Conservation (phyloP, 2,797 vertebrate genomes). For the Coregonus ussuriensis region DNA sequence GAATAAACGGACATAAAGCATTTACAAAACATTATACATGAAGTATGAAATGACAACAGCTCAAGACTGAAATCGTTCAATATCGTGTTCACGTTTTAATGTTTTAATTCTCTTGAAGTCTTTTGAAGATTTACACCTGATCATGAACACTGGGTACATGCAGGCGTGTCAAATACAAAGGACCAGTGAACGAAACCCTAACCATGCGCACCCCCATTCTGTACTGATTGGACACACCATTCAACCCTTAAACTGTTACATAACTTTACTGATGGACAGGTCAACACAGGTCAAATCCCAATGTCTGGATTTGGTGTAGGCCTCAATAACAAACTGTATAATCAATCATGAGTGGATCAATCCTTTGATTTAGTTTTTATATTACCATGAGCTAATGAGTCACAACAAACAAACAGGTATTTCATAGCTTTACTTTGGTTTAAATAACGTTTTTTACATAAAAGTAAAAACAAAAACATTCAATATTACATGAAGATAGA, state of each 20-base stretch:
- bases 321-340: too few relatives aligned
- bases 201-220: background rate
- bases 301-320: background rate
- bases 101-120: too few relatives aligned
- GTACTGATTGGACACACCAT: background rate
- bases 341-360: too few relatives aligned
- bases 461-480: conserved; percentile 5
- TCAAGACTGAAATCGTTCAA: too few relatives aligned
- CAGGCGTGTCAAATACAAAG: background rate
- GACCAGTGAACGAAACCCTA: background rate
- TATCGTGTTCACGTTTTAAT: too few relatives aligned
- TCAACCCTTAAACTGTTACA: background rate
- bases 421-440: conserved; percentile 50
- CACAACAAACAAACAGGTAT: background rate
- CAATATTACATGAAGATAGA: conserved; percentile 12
- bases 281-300: background rate
- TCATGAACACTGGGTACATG: background rate
- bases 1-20: too few relatives aligned
- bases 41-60: too few relatives aligned
- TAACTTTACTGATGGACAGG: background rate
- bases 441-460: conserved; percentile 31
- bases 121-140: background rate
- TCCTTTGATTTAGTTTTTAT: too few relatives aligned
- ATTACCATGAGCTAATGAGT: too few relatives aligned
- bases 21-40: too few relatives aligned